A percentile compares a stretch with the other conserved stretches of the same genome.
Evolutionary conservation across 1,140 invertebrate species (phyloP).

Genomic region (Caenorhabditis inopinata): DNA sequence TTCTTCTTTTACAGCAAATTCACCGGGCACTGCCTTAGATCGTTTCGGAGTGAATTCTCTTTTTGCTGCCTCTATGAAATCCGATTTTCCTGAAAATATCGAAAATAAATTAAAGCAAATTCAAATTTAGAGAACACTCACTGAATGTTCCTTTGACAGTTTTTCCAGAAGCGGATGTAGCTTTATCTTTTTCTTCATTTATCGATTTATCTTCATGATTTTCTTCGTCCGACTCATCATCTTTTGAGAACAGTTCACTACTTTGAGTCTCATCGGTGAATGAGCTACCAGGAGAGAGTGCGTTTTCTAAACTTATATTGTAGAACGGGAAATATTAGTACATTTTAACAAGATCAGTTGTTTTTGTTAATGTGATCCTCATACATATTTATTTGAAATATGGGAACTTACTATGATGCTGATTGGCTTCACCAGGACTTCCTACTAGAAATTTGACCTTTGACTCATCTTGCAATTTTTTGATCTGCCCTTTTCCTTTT

Average conservation of each 20-base stretch:
- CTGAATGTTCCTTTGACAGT: not conserved
- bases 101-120: not conserved
- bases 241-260: conserved; percentile 7
- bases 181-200: not conserved
- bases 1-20: not conserved
- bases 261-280: not conserved
- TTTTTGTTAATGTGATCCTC: too few species aligned
- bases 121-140: not conserved
- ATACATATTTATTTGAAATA: too few species aligned
- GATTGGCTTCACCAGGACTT: not conserved
- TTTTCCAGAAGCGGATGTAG: not conserved
- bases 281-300: not conserved
- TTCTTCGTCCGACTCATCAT: not conserved
- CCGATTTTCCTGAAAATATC: not conserved
- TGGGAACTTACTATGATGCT: not conserved
- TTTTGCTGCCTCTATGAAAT: not conserved
- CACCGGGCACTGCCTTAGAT: not conserved
- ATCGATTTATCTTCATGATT: not conserved
- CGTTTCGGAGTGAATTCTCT: not conserved
- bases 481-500: not conserved
- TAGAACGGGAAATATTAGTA: too few species aligned
- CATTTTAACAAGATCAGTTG: too few species aligned
- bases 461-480: not conserved
- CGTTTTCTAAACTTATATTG: not conserved
- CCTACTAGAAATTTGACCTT: conserved; percentile 20